Evolutionary conservation across 1,140 invertebrate genomes (phyloP).

Genomic region (Drosophila nannoptera): DNA sequence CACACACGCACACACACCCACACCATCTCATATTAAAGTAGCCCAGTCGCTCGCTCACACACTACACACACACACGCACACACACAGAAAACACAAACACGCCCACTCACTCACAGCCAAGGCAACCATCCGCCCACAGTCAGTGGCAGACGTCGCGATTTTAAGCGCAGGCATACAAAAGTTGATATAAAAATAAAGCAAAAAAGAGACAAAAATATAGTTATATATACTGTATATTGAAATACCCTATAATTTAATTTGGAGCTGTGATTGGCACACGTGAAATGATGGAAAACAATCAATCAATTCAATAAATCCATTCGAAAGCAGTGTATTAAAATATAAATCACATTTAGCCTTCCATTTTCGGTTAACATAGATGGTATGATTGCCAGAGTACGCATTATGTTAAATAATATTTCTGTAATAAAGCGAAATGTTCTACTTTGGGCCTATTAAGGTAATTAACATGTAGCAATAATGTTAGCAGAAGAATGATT

Average conservation of each 20-base stretch:
- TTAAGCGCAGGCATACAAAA: slow-evolving; percentile 66
- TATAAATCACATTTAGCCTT: neutral
- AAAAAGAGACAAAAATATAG: slow-evolving; percentile 32
- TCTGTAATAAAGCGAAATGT: too few species aligned
- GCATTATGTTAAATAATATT: too few species aligned
- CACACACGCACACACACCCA: slow-evolving; percentile 14
- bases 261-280: neutral
- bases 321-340: neutral
- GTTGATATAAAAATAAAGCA: slow-evolving; percentile 68
- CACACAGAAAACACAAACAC: slow-evolving; percentile 8
- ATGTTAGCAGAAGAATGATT: too few species aligned
- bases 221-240: slow-evolving; percentile 14
- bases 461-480: too few species aligned
- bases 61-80: slow-evolving; percentile 8
- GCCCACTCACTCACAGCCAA: neutral
- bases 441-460: too few species aligned
- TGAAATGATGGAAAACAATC: neutral
- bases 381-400: too few species aligned
- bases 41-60: slow-evolving; percentile 1
- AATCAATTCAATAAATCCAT: too few species aligned
- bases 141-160: slow-evolving; percentile 60
- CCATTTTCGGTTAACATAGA: neutral
- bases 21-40: neutral
- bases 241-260: slow-evolving; percentile 15
- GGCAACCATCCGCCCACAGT: slow-evolving; percentile 18